These are phyloP conservation scores for Hippocampus zosterae DNA, from an alignment of 2,113 vertebrate genomes.

Conservation along the genomic window DNA sequence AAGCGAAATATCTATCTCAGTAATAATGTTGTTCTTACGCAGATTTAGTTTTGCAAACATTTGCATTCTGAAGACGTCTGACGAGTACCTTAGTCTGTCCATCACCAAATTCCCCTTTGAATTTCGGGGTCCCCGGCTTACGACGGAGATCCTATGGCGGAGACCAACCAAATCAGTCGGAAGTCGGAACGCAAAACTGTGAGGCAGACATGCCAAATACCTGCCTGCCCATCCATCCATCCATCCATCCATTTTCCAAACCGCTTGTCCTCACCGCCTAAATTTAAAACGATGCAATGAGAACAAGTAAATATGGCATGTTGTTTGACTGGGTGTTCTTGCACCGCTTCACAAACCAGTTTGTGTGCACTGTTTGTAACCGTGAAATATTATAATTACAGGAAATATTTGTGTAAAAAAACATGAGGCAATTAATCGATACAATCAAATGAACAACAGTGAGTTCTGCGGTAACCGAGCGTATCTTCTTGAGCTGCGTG, in stretches of 20 bases:
- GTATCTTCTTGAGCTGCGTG: not conserved
- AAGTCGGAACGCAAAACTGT: not conserved
- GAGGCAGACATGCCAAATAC: not conserved
- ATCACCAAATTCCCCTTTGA: not conserved
- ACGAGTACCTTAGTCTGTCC: not conserved
- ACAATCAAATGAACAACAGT: too few relatives aligned
- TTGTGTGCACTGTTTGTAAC: too few relatives aligned
- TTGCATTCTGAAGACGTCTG: not conserved
- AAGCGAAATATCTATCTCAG: not conserved
- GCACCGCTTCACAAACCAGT: too few relatives aligned
- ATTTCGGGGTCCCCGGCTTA: not conserved
- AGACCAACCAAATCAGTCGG: not conserved
- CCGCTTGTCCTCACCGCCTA: not conserved
- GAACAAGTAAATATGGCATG: not conserved
- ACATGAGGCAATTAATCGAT: too few relatives aligned
- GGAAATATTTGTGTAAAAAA: too few relatives aligned
- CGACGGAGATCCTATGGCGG: not conserved
- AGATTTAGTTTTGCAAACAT: not conserved
- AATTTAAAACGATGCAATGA: not conserved
- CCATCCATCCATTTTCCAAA: too few relatives aligned
- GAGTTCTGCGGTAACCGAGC: not conserved
- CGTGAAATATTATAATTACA: too few relatives aligned
- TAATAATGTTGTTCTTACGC: not conserved
- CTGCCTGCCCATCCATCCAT: not conserved
- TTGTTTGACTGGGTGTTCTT: too few relatives aligned